Conservation (phyloP, 2,888 invertebrate species). For the Diplolepis rosae region DNA sequence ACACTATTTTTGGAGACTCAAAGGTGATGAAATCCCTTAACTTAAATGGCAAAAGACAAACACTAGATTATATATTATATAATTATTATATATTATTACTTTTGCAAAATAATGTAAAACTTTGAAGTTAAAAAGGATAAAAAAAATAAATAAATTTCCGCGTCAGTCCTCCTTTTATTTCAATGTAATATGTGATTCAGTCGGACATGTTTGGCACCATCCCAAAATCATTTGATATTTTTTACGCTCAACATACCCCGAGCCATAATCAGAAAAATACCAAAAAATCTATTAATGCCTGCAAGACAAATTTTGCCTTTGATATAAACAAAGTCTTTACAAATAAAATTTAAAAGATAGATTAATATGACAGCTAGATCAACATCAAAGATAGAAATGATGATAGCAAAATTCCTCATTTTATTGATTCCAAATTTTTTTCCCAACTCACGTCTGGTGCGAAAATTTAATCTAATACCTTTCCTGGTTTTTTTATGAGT, state of each 20-base stretch:
- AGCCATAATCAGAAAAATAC: neutral
- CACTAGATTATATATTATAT: neutral
- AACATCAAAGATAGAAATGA: neutral
- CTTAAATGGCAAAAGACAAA: neutral
- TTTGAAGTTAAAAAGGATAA: neutral
- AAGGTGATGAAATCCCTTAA: no score
- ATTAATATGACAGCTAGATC: neutral
- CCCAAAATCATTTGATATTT: neutral
- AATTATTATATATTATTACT: neutral
- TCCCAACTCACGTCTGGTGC: neutral
- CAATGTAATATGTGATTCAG: neutral
- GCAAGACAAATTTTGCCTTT: neutral
- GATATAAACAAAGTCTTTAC: neutral
- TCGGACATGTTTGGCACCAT: neutral
- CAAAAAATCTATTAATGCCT: neutral
- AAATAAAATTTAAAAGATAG: neutral
- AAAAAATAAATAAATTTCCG: neutral
- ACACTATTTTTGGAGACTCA: no score
- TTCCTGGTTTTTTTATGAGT: neutral
- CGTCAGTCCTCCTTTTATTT: neutral
- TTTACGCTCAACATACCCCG: neutral
- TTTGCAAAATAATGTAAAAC: neutral
- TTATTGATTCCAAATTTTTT: neutral
- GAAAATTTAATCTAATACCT: slow-evolving; percentile 13
- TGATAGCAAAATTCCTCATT: neutral